Conservation (phyloP, 2,797 vertebrate species). For the Bucorvus abyssinicus region DNA sequence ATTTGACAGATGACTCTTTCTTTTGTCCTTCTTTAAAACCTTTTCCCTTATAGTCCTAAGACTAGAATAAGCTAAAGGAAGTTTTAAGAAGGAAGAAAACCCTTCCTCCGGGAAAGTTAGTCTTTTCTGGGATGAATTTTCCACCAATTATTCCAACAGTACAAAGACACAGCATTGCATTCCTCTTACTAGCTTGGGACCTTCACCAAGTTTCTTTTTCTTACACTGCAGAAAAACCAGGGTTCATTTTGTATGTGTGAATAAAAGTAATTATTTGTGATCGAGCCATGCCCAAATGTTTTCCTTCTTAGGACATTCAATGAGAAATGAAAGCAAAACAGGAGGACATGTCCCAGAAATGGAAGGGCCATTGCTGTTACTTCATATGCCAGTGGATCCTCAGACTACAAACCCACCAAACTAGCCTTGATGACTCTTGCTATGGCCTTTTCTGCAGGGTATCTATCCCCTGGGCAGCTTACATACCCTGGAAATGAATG, state of each 20-base stretch:
- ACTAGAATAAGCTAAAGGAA: not conserved
- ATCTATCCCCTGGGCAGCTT: not conserved
- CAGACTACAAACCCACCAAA: not conserved
- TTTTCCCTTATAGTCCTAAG: not conserved
- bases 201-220: not conserved
- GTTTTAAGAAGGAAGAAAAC: not conserved
- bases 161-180: not conserved
- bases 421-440: not conserved
- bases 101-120: not conserved
- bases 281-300: not conserved
- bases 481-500: not conserved
- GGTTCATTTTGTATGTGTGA: not conserved
- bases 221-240: not conserved
- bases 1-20: not conserved
- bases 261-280: not conserved
- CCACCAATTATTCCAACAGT: not conserved
- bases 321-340: not conserved
- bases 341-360: not conserved
- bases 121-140: not conserved
- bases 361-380: not conserved
- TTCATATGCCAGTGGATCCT: not conserved
- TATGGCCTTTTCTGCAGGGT: not conserved
- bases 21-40: not conserved
- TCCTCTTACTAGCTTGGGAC: not conserved
- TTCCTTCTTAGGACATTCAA: not conserved